Base-by-base conservation (phyloP, 2,797 vertebrate species). In the Linurgus olivaceus region DNA sequence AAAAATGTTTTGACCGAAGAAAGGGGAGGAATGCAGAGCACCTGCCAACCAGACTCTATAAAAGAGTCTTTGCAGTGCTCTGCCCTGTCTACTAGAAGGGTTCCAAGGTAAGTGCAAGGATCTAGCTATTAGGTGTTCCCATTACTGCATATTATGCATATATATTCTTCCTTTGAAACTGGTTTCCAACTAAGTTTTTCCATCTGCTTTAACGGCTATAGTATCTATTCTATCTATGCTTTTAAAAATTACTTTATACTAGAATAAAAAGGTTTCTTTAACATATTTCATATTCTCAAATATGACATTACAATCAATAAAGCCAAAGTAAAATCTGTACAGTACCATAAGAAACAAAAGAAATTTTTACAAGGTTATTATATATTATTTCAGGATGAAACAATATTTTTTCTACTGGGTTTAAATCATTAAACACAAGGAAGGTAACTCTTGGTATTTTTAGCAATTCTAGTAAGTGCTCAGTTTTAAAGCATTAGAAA, bases 11-110 rank as follows among this genome's bases (percentile, higher is more conserved):
- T 96, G 95, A 86, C 97, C 86, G 68, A 97, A 97, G 96, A 96
- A 97, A 97, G 97, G 97, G 97, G 94, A 96, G 94, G 96, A 96
- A 97, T 96, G 71, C 63, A 77, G 68, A 42, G 86, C 92, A 95
- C 97, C 91, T 96, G 95, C 96, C 96, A 96, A 95, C 71, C 90
- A 94, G 96, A 97, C 86, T 89, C 96, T 98, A 98, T 98, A 98
- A 97, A 98, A 98, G 88, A 57, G 92, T 85, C 90, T 94, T 94
- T 93, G 92, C 91, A 96, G 85, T 12, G 20, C 81, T 82, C 72
- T 96, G 94, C 85, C 95, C 96, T 85, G 96, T 89, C 96, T 97
- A 91, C 89, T 95, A 91, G 86, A 90, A 93, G 80, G 90, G 93
- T 65, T 84, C 91, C 95, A 96, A 97, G 98, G 98, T 98, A 98